Evolutionary conservation across 2,888 invertebrate genomes (phyloP).

Genomic region (Brachypterus glaber): DNA sequence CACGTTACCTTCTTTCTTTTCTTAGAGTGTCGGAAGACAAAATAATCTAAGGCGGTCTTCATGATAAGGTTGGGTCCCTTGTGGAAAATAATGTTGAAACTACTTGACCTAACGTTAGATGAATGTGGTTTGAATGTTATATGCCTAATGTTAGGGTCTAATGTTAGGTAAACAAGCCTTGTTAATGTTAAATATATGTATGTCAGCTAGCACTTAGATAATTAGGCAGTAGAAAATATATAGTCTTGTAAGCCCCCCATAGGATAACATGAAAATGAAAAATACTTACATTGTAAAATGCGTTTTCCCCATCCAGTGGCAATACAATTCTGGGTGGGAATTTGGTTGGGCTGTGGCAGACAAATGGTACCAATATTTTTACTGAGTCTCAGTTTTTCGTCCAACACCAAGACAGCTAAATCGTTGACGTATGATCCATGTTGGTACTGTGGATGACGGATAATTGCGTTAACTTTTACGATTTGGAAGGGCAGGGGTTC

Average conservation of each 20-base stretch:
- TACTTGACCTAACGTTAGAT: too few species aligned
- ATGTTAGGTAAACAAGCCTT: background rate
- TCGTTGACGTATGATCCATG: conserved; percentile 54
- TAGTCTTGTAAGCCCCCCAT: too few species aligned
- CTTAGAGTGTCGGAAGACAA: too few species aligned
- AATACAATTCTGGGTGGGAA: conserved; percentile 55
- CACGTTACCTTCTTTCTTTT: too few species aligned
- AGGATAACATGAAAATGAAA: background rate
- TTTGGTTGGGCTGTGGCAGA: conserved; percentile 49
- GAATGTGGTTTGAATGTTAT: too few species aligned
- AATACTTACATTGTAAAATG: conserved; percentile 59
- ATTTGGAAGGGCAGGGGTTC: conserved; percentile 74
- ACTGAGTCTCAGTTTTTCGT: conserved; percentile 53
- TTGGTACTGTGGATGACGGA: conserved; percentile 61
- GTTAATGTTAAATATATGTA: too few species aligned
- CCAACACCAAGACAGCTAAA: conserved; percentile 59
- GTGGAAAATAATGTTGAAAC: too few species aligned
- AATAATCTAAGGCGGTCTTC: too few species aligned
- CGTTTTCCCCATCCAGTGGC: conserved; percentile 79
- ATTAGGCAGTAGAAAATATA: too few species aligned
- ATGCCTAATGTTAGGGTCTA: too few species aligned
- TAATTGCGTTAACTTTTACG: conserved; percentile 57
- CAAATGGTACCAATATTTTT: conserved; percentile 69
- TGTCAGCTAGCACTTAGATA: too few species aligned
- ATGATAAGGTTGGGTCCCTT: too few species aligned